A percentile compares a stretch with the other conserved stretches of the same genome.
Conservation (phyloP, 2,797 vertebrate species). For the Ficedula albicollis region DNA sequence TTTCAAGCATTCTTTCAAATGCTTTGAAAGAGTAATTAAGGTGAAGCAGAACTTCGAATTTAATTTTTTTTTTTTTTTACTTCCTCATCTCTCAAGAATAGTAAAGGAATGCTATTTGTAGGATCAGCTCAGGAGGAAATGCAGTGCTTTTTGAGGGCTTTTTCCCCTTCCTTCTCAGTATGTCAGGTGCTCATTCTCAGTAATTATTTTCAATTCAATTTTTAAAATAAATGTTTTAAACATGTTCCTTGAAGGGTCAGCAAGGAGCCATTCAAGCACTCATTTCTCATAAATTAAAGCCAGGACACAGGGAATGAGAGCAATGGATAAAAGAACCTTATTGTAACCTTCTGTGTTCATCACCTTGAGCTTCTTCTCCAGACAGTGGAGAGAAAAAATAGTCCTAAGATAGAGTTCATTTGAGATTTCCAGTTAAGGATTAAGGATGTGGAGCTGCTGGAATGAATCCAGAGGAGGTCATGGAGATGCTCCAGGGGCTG, state of each 20-base stretch:
- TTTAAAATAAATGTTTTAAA: rapidly evolving
- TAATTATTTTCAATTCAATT: background rate
- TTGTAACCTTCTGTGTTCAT: background rate
- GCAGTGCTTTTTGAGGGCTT: rapidly evolving
- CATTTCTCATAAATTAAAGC: background rate
- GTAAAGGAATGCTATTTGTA: background rate
- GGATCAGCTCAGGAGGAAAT: background rate
- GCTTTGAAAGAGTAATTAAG: background rate
- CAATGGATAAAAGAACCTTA: rapidly evolving
- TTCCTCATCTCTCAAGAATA: background rate
- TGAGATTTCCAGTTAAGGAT: background rate
- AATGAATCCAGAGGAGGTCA: rapidly evolving
- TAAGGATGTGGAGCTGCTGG: background rate
- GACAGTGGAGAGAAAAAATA: background rate
- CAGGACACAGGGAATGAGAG: background rate
- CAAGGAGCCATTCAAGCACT: background rate
- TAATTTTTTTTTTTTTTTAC: background rate
- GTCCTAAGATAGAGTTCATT: background rate
- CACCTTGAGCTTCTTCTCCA: background rate
- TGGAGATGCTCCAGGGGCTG: rapidly evolving
- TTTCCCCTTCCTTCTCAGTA: rapidly evolving
- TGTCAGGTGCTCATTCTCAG: background rate
- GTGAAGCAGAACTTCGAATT: background rate
- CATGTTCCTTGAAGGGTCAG: background rate
- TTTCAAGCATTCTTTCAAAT: background rate